These are phyloP conservation scores for Diprion similis DNA, from an alignment of 1,140 invertebrate species.

Conservation along the genomic window DNA sequence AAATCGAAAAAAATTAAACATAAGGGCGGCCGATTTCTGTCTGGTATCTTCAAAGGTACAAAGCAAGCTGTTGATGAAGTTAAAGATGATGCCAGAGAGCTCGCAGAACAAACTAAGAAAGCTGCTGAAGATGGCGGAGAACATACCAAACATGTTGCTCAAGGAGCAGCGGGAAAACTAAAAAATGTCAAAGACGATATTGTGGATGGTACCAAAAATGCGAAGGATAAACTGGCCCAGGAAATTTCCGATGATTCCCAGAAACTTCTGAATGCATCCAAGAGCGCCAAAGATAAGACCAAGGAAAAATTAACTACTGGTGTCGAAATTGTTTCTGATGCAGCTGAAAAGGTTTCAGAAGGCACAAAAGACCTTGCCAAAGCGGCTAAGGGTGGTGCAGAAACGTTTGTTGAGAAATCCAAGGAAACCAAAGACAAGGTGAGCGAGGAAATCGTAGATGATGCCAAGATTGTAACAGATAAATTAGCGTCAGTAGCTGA, in stretches of 20 bases:
- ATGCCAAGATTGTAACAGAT: conserved; percentile 17
- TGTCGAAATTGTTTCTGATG: not conserved
- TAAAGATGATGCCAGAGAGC: conserved; percentile 31
- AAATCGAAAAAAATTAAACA: conserved; percentile 38
- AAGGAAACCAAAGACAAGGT: not conserved
- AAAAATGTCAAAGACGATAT: conserved; percentile 25
- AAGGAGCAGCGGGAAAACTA: not conserved
- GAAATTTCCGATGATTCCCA: not conserved
- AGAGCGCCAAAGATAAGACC: not conserved
- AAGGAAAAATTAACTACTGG: not conserved
- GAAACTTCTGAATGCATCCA: not conserved
- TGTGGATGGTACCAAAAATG: conserved; percentile 24
- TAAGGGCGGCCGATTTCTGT: conserved; percentile 41
- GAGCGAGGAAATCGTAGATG: not conserved
- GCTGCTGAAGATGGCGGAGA: conserved; percentile 28
- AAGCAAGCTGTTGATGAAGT: conserved; percentile 35
- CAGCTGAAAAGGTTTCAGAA: not conserved
- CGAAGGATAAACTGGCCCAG: conserved; percentile 19
- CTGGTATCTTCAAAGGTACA: conserved; percentile 41
- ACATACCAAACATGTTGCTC: not conserved
- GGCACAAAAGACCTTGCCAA: conserved; percentile 29
- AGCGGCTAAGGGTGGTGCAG: conserved; percentile 22
- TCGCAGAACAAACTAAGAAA: conserved; percentile 38
- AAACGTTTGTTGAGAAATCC: conserved; percentile 28
- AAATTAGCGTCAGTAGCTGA: not conserved